Conservation (phyloP, 2,113 vertebrate genomes). For the Xenopus laevis region DNA sequence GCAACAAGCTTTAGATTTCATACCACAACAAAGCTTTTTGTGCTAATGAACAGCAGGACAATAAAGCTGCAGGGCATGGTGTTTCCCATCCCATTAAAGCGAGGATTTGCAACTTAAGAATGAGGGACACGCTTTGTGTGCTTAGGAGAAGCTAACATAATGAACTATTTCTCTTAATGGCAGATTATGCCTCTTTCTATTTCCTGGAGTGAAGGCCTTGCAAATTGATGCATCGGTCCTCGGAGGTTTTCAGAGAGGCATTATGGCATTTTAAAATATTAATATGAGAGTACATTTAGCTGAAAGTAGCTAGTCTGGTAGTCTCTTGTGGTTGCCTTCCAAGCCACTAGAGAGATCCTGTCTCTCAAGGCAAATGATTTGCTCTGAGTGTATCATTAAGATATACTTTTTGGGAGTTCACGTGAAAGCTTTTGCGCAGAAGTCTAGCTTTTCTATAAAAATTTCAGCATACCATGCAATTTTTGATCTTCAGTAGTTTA, state of each 20-base stretch:
- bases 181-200: conserved; percentile 88
- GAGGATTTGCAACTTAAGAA: conserved; percentile 88
- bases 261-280: conserved; percentile 99
- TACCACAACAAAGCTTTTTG: conserved; percentile 87
- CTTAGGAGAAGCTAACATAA: conserved; percentile 81
- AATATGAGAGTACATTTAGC: conserved; percentile 99
- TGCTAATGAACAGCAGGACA: conserved; percentile 81
- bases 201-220: conserved; percentile 86
- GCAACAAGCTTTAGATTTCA: conserved; percentile 80
- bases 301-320: conserved; percentile 86
- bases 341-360: conserved; percentile 89
- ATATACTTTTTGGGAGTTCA: conserved; percentile 71
- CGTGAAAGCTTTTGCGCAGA: conserved; percentile 70
- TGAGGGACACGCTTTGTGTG: conserved; percentile 81
- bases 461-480: conserved; percentile 70
- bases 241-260: conserved; percentile 87
- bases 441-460: conserved; percentile 76
- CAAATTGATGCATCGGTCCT: conserved; percentile 98
- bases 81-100: conserved; percentile 81
- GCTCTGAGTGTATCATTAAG: conserved; percentile 96
- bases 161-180: conserved; percentile 89
- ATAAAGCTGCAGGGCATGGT: conserved; percentile 77
- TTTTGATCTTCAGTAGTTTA: conserved; percentile 63
- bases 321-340: conserved; percentile 86
- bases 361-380: conserved; percentile 88